Evolutionary conservation across 1,140 invertebrate species (phyloP), one percentile per base, ranked within the genome.

Genomic region (Dendroctonus ponderosae): DNA sequence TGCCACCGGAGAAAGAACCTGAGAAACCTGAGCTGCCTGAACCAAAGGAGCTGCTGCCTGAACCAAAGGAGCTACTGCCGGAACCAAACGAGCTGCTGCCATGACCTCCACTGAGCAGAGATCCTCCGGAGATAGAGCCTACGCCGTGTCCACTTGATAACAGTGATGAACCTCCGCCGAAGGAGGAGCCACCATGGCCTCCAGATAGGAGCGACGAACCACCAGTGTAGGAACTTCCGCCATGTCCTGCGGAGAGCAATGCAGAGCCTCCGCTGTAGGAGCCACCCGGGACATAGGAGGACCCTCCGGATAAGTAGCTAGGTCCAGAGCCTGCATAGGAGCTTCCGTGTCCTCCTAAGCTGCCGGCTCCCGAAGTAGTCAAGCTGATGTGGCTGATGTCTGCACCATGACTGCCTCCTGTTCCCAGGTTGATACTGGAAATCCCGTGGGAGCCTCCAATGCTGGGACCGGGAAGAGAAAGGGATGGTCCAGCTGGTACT

Each of bases 1-100:
- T 58, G 46, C 66, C 70, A 65, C 72, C 52, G 68, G 73, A 62
- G 70, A 73, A 14, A 73, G 49, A n/a, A 65, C 68, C 67, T 61
- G 65, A 46, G n/a, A 63, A 70, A 8, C 44, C 15, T 7, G 43
- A 59, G 11, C 61, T 49, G 38, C 60, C 42, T 37, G 58, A 62
- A 39, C 54, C 56, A 46, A 51, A 50, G 7, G 41, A 46, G 14
- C 52, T 38, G 7, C 61, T 49, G 38, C 60, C 42, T n/a, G 58
- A 62, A 39, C 54, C 56, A 46, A 51, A 50, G 7, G 41, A 46
- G 14, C 52, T 38, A 14, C 26, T 26, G 15, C 50, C 43, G 44
- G 12, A 7, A 1, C 63, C 44, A 15, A 57, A 49, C 4, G 63
- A 57, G 26, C 26, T 26, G 11, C 53, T 58, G 5, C 62, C 54